Evolutionary conservation across 1,140 invertebrate genomes (phyloP), one percentile per base, ranked within the genome.

Genomic region (Sarcophaga peregrina): DNA sequence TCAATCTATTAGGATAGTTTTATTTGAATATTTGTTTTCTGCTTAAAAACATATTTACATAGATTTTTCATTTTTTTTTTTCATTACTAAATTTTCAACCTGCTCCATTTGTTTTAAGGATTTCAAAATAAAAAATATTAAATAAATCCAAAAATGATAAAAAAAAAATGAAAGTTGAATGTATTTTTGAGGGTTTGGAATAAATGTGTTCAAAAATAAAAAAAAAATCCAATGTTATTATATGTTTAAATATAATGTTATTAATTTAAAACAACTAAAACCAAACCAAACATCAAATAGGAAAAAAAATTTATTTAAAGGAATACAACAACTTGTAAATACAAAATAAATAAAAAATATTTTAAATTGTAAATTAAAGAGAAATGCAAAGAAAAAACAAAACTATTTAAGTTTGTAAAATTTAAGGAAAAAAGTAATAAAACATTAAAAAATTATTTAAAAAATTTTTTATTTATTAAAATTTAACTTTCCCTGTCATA

Each of bases 131-230:
- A 78, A 9, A 50, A n/a, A 46, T 37, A 73, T 47, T 17, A 47
- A 76, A 75, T 0, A 74, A 45, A 74, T 13, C 11, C 13, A 45
- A 45, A 46, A 74, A 25, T 11, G 73, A 13, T 45, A 46, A 11
- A 20, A 20, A 50, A 17, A 15, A 78, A 52, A 52, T 10, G 48
- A 68, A 76, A 76, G 47, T 47, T 78, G 75, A 78, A 78, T 78
- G 75, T 78, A 47, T 78, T 52, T 76, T 78, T 78, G 75, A 52
- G 75, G 50, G 83, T 88, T 89, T 87, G 87, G 87, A 89, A 89
- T 89, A 89, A 89, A 89, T 89, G 88, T 89, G 88, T 89, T 89
- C 88, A 89, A 86, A 78, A 82, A 82, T 13, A 62, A 9, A 25
- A 78, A 62, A 9, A 25, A 78, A 78, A 54, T 82, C 84, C 81